Conservation (phyloP, 2,888 invertebrate species). For the Cephus rjabovi region DNA sequence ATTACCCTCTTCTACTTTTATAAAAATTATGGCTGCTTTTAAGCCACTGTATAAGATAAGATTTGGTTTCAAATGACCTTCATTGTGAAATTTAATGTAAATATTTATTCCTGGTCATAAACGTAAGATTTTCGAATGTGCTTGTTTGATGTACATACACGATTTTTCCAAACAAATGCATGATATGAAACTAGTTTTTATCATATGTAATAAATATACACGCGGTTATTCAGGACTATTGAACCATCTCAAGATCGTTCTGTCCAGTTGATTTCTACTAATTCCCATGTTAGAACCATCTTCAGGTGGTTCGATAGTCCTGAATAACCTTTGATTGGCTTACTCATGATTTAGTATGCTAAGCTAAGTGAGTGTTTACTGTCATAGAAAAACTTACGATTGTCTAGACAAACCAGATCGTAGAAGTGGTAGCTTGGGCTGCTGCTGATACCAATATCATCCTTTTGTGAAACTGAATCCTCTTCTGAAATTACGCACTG, state of each 20-base stretch:
- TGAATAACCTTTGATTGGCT: background rate
- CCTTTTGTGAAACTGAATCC: slow-evolving; percentile 89
- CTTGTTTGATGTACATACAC: background rate
- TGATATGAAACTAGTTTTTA: background rate
- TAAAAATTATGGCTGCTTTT: background rate
- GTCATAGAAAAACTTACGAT: slow-evolving; percentile 76
- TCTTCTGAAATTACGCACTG: slow-evolving; percentile 92
- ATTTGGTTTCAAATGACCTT: background rate
- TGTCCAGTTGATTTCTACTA: too few relatives aligned
- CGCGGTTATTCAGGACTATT: too few relatives aligned
- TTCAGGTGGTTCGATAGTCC: too few relatives aligned
- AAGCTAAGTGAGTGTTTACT: background rate
- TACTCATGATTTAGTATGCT: background rate
- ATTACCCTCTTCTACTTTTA: background rate
- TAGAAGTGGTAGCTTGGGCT: slow-evolving; percentile 89
- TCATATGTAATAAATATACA: background rate
- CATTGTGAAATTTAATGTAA: background rate
- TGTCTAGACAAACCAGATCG: slow-evolving; percentile 89
- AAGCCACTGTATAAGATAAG: background rate
- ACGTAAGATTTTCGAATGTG: background rate
- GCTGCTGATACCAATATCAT: slow-evolving; percentile 86
- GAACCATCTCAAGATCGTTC: too few relatives aligned
- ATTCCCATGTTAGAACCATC: too few relatives aligned
- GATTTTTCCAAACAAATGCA: background rate
- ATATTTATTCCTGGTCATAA: background rate